Conservation (phyloP, 1,140 invertebrate genomes). For the Diorhabda elongata region DNA sequence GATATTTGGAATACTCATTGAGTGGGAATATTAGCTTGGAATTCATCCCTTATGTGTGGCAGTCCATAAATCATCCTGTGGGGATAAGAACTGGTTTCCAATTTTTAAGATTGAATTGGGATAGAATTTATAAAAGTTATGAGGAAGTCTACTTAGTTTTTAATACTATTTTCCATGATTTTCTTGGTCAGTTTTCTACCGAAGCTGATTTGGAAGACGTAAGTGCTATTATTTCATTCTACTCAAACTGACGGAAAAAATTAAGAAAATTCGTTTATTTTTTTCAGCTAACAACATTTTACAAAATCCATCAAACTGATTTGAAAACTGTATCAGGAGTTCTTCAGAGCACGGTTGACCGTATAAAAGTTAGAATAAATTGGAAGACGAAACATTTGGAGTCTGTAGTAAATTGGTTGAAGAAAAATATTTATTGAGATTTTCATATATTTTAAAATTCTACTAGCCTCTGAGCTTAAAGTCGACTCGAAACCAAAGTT, state of each 20-base stretch:
- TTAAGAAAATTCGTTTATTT: no score
- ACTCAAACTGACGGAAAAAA: no score
- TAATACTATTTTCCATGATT: conserved; percentile 40
- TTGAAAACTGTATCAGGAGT: conserved; percentile 33
- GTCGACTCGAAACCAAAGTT: no score
- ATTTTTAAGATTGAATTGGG: conserved; percentile 42
- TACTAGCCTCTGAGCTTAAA: no score
- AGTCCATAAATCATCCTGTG: conserved; percentile 40
- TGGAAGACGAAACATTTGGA: conserved; percentile 39
- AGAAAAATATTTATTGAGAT: conserved; percentile 27
- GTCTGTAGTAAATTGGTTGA: conserved; percentile 36
- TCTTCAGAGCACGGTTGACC: conserved; percentile 38
- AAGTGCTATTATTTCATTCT: conserved; percentile 17
- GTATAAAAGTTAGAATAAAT: conserved; percentile 37
- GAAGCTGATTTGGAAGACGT: conserved; percentile 43
- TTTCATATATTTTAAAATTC: neutral
- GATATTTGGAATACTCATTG: conserved; percentile 38
- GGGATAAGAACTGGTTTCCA: conserved; percentile 38
- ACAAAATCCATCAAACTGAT: conserved; percentile 37
- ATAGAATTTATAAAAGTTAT: conserved; percentile 35
- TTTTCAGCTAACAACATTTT: conserved; percentile 39
- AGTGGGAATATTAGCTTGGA: conserved; percentile 39
- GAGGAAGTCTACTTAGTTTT: conserved; percentile 38
- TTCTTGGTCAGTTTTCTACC: conserved; percentile 38
- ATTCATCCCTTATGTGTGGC: conserved; percentile 41